Base-by-base conservation (phyloP, 1,140 invertebrate species). In the Notospermus geniculatus region DNA sequence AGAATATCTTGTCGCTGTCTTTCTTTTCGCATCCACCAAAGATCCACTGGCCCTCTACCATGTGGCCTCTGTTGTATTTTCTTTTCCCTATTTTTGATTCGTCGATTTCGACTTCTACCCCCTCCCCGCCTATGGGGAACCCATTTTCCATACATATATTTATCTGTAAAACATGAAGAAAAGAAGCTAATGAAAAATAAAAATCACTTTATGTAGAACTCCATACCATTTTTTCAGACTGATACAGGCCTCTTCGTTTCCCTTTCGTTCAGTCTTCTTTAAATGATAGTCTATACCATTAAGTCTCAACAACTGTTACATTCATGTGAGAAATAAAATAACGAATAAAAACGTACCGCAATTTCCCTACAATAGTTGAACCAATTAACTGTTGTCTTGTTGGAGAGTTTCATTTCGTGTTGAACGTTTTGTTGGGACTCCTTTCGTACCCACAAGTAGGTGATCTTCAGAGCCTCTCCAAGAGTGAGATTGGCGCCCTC, bases 31-130 rank as follows among this genome's bases (percentile, higher is more conserved):
- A 43, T 11, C 54, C 63, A 29, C 67, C 67, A 57, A 68, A 66
- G 2, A 68, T 57, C 60, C 64, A 68, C 46, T 68, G 67, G n/a
- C 64, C 60, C 4, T 60, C 60, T 2, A 56, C 1, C 50, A 54
- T 50, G 5, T 60, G 36, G 13, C 64, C 64, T 30, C 55, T 11
- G 50, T 68, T 64, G 58, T 68, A 68, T 57, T 66, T 68, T 25
- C 67, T 25, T 27, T 66, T 59, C 32, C 65, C 62, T 25, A 55
- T 66, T 30, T 63, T 59, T 2, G 23, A 45, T 56, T 68, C 67
- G 29, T 60, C 67, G 4, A 63, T 60, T 41, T 66, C 59, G 7
- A 65, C 63, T 15, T 60, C 46, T n/a, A 61, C 50, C 0, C n/a
- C 46, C 9, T 19, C 19, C n/a, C 46, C 46, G 5, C 46, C 46